Evolutionary conservation across 2,797 vertebrate genomes (phyloP), one percentile per base, ranked within the genome.

Genomic region (Champsocephalus esox): DNA sequence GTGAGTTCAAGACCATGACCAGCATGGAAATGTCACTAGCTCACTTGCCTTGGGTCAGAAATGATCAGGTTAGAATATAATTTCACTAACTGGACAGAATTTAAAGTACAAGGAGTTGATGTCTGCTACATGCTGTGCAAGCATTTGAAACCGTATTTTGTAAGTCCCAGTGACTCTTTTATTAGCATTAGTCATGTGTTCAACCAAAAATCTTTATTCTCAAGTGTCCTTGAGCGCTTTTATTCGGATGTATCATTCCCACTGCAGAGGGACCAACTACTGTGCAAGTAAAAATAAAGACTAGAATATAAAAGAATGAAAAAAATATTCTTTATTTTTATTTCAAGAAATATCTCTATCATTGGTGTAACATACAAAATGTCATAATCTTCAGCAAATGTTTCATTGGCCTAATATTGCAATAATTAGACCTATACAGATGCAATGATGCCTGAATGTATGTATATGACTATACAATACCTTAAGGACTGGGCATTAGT

Each of bases 11-110:
- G 56, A 76, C 61, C 74, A 46, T 73, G 69, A 82, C 60, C 71
- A 80, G 80, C 69, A 70, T 68, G 21, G 55, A 64, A 66, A 81
- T 70, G 69, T 73, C 34, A 48, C 52, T n/a, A 38, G 28, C 49
- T 71, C 59, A 60, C 49, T 86, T 41, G 63, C 83, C 79, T 70
- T 12, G 54, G 81, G 78, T 77, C 70, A 81, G 44, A 85, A 75
- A 75, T 57, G 41, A 75, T 82, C 78, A 45, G 50, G 58, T 64
- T 58, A 5, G 61, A 81, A 66, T 65, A 49, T 68, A 32, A 69
- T 74, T 82, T 77, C 38, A 70, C 56, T 74, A 57, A 13, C 55
- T 46, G 64, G 59, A 66, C 50, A 82, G 68, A 81, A 76, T 75
- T 83, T 12, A 2, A 69, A 87, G 75, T 67, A 77, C 56, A 51